phyloP scores from a whole-genome alignment of 2,888 invertebrate species.

The Romanomermis culicivorax region DNA sequence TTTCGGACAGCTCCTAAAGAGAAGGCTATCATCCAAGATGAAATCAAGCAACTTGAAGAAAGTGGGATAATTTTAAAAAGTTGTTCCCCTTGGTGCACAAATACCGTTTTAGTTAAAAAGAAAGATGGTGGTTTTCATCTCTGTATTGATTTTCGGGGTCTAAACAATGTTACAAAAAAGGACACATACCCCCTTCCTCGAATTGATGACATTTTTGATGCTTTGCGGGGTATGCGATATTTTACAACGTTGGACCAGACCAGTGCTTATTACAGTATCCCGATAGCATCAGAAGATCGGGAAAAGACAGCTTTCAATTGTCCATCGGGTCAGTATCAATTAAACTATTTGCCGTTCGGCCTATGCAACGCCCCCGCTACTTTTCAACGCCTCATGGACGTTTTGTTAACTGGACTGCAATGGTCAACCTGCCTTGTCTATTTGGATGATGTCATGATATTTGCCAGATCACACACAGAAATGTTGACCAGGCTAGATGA shows the following conservation, averaged over 20 bases:
- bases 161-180: constrained; percentile 14
- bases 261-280: constrained; percentile 14
- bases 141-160: constrained; percentile 16
- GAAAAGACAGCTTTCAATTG: constrained; percentile 17
- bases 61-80: constrained; percentile 14
- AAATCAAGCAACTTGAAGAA: not conserved
- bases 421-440: constrained; percentile 16
- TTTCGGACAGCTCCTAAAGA: not conserved
- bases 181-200: constrained; percentile 13
- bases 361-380: constrained; percentile 16
- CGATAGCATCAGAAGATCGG: constrained; percentile 11
- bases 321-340: constrained; percentile 16
- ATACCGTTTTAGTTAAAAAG: constrained; percentile 26
- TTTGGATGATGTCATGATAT: constrained; percentile 17
- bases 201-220: constrained; percentile 11
- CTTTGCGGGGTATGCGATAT: constrained; percentile 8
- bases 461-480: constrained; percentile 13
- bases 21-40: not conserved
- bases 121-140: constrained; percentile 16
- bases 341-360: constrained; percentile 18
- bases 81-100: constrained; percentile 23
- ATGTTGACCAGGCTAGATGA: constrained; percentile 12
- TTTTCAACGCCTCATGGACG: constrained; percentile 18
- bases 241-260: constrained; percentile 13
- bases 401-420: constrained; percentile 12